A percentile compares a stretch with the other conserved stretches of the same genome.
Conservation (phyloP, 2,888 invertebrate species). For the Sericinus montela region DNA sequence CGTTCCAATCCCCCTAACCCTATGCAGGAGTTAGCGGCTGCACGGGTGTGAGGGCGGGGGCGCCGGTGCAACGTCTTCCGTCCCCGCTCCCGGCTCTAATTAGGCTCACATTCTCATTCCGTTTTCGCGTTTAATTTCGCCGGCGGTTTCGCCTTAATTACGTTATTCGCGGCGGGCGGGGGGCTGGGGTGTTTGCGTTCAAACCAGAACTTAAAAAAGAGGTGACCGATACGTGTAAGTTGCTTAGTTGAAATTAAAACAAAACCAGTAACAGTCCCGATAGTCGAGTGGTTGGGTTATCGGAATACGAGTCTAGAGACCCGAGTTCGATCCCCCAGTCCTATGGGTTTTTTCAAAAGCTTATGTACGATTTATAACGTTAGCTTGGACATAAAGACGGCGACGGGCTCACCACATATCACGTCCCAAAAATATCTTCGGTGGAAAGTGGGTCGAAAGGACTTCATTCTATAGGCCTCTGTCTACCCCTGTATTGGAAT, state of each 20-base stretch:
- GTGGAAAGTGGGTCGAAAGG: too few relatives aligned
- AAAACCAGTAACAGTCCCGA: neutral
- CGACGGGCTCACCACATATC: too few relatives aligned
- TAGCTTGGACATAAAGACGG: too few relatives aligned
- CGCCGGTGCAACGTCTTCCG: slow-evolving; percentile 40
- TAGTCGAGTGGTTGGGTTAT: too few relatives aligned
- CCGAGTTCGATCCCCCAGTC: too few relatives aligned
- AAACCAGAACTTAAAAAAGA: slow-evolving; percentile 38
- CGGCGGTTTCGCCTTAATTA: slow-evolving; percentile 79
- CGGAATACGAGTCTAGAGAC: too few relatives aligned
- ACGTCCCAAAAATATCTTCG: too few relatives aligned
- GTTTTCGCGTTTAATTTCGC: slow-evolving; percentile 81
- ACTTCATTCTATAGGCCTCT: too few relatives aligned
- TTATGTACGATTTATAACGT: too few relatives aligned
- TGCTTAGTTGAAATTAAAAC: slow-evolving; percentile 2
- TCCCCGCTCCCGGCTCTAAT: slow-evolving; percentile 67
- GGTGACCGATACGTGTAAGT: slow-evolving; percentile 41
- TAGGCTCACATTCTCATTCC: slow-evolving; percentile 81
- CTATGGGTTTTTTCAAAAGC: too few relatives aligned
- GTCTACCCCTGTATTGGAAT: too few relatives aligned
- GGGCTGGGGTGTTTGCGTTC: slow-evolving; percentile 32
- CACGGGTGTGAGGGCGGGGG: slow-evolving; percentile 21
- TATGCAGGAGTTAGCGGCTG: slow-evolving; percentile 17
- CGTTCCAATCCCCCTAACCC: slow-evolving; percentile 15
- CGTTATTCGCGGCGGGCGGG: slow-evolving; percentile 67